Evolutionary conservation across 2,888 invertebrate genomes (phyloP), one percentile per base, ranked within the genome.

Genomic region (Cerastis leucographa): DNA sequence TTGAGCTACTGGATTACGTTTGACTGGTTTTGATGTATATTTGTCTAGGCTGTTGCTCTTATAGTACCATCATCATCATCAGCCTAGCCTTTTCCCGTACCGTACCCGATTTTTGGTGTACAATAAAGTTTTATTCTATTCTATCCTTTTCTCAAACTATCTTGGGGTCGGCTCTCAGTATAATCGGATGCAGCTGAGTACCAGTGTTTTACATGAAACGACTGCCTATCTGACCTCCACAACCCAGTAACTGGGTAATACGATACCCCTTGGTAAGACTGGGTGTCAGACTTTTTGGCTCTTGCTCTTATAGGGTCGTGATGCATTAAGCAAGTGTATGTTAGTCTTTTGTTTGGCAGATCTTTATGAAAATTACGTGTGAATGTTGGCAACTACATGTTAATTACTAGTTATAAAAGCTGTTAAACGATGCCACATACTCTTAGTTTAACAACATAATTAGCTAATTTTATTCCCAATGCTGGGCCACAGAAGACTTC

Each of bases 1-100:
- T 14, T 49, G 42, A 80, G 35, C 61, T 77, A 80, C 66, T 69
- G 59, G 22, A 59, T 82, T 69, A 78, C 69, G 65, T 78, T 61
- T 49, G 64, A 82, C 35, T 65, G 42, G 65, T 46, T 69, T 14
- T 51, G 17, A 49, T 19, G 4, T 17, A 8, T n/a, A 62, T 2
- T 51, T 9, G 12, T 29, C n/a, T 66, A 49, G 66, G 25, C 29
- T 66, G 0, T 54, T 29, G 42, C 46, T 81, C 69, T 70, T 70
- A 62, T 70, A 22, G 49, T 54, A 70, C 29, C 25, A 8, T 35
- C n/a, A n/a, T n/a, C n/a, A n/a, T n/a, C n/a, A n/a, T n/a, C n/a
- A n/a, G n/a, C n/a, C n/a, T n/a, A n/a, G n/a, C n/a, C n/a, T n/a
- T n/a, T n/a, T n/a, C n/a, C n/a, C n/a, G n/a, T n/a, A n/a, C n/a